A percentile compares a stretch with the other conserved stretches of the same genome.
phyloP scores from a whole-genome alignment of 2,113 vertebrate genomes.

The Boleophthalmus pectinirostris region DNA sequence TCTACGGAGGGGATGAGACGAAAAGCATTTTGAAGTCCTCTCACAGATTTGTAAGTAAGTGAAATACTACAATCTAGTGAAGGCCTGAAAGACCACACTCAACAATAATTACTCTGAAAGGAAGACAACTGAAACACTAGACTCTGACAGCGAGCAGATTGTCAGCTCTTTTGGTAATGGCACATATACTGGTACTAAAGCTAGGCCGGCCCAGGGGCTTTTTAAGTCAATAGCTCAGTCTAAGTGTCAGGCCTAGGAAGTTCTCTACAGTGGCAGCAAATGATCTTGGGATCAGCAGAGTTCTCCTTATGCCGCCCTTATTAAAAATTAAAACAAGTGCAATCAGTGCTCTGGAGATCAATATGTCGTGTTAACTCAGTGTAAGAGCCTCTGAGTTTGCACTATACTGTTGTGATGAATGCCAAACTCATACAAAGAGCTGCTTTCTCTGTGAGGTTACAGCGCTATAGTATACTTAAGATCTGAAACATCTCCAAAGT shows the following conservation, averaged over 20 bases:
- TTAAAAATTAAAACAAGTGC: slow-evolving; percentile 64
- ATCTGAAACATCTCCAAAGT: not conserved
- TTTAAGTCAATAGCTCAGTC: slow-evolving; percentile 53
- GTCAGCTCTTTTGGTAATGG: slow-evolving; percentile 56
- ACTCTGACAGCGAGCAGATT: slow-evolving; percentile 38
- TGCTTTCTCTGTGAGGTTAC: slow-evolving; percentile 3
- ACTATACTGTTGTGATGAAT: slow-evolving; percentile 52
- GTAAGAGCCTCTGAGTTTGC: slow-evolving; percentile 36
- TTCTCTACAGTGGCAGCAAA: slow-evolving; percentile 44
- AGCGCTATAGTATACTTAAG: not conserved
- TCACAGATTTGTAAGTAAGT: slow-evolving; percentile 13
- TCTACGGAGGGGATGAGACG: not conserved
- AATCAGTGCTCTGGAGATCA: slow-evolving; percentile 51
- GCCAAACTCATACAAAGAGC: slow-evolving; percentile 34
- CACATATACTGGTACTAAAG: slow-evolving; percentile 39
- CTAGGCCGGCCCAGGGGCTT: slow-evolving; percentile 34
- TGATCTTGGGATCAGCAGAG: slow-evolving; percentile 45
- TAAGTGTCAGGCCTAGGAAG: slow-evolving; percentile 39
- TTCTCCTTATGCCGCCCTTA: slow-evolving; percentile 34
- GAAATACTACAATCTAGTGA: slow-evolving; percentile 26
- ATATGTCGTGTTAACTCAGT: slow-evolving; percentile 55
- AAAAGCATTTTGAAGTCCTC: slow-evolving; percentile 10
- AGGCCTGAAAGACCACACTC: slow-evolving; percentile 10
- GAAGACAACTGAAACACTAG: slow-evolving; percentile 37
- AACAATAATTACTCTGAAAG: slow-evolving; percentile 38